phyloP scores from a whole-genome alignment of 2,797 vertebrate species.

The Xyrichtys novacula region DNA sequence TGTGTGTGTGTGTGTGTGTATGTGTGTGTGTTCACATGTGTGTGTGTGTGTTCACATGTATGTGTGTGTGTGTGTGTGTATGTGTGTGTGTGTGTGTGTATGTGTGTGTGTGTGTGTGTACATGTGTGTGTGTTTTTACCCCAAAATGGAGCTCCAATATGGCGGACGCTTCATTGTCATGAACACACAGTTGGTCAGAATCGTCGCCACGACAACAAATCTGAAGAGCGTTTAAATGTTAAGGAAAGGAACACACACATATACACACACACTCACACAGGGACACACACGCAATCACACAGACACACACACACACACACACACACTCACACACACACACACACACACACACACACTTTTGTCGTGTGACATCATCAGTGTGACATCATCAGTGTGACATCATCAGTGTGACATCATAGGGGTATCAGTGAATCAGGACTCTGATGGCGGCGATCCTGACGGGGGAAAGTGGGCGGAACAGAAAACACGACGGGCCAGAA shows the following conservation, averaged over 20 bases:
- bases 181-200: slow-evolving; percentile 91
- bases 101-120: slow-evolving; percentile 2
- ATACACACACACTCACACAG: background rate
- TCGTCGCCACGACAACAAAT: slow-evolving; percentile 92
- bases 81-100: no score
- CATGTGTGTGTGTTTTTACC: slow-evolving; percentile 82
- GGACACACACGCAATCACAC: no score
- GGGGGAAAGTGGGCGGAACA: slow-evolving; percentile 87
- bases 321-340: no score
- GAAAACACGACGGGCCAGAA: slow-evolving; percentile 86
- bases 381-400: background rate
- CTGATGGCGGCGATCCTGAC: slow-evolving; percentile 87
- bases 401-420: slow-evolving; percentile 70
- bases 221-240: slow-evolving; percentile 88
- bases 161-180: slow-evolving; percentile 89
- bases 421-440: slow-evolving; percentile 95
- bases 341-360: no score
- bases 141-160: slow-evolving; percentile 85
- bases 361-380: background rate
- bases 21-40: background rate
- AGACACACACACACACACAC: no score
- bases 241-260: slow-evolving; percentile 69
- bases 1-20: slow-evolving; percentile 2
- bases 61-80: no score
- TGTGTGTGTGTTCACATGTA: no score